phyloP scores from a whole-genome alignment of 92 coral and sea anemone species.

The Galaxea fascicularis region DNA sequence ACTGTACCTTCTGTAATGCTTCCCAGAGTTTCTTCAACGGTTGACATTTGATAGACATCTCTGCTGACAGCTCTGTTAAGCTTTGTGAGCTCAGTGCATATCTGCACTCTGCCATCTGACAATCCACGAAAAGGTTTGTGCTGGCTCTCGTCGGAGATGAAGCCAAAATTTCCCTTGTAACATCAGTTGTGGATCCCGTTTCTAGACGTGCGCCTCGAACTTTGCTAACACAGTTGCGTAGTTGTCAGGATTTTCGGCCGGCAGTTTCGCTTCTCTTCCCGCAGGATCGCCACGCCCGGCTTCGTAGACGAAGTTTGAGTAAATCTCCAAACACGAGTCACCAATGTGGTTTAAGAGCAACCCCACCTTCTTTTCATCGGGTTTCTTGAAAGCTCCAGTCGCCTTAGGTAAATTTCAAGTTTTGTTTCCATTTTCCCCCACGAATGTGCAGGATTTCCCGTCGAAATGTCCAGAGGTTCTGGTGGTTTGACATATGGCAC shows the following conservation, averaged over 20 bases:
- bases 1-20: constrained; percentile 53
- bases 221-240: constrained; percentile 52
- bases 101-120: constrained; percentile 38
- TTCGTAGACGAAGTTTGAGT: constrained; percentile 33
- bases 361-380: constrained; percentile 32
- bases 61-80: constrained; percentile 44
- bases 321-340: constrained; percentile 51
- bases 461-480: constrained; percentile 45
- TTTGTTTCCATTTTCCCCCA: constrained; percentile 58
- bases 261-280: constrained; percentile 46
- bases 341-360: constrained; percentile 53
- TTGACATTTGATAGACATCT: constrained; percentile 50
- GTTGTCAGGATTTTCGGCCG: constrained; percentile 39
- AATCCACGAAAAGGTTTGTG: constrained; percentile 67
- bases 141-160: constrained; percentile 58
- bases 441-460: constrained; percentile 59
- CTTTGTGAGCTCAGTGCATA: constrained; percentile 55
- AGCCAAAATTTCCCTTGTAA: constrained; percentile 50
- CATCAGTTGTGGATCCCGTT: constrained; percentile 63
- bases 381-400: constrained; percentile 36
- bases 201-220: constrained; percentile 48
- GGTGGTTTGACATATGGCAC: too few species aligned
- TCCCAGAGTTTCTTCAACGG: too few species aligned
- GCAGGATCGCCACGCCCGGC: constrained; percentile 41
- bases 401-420: constrained; percentile 54